Percentiles rank a stretch among this genome's conserved stretches.
These are phyloP conservation scores for Emydura subglobosa DNA, from an alignment of 2,113 vertebrate species.

Conservation along the genomic window DNA sequence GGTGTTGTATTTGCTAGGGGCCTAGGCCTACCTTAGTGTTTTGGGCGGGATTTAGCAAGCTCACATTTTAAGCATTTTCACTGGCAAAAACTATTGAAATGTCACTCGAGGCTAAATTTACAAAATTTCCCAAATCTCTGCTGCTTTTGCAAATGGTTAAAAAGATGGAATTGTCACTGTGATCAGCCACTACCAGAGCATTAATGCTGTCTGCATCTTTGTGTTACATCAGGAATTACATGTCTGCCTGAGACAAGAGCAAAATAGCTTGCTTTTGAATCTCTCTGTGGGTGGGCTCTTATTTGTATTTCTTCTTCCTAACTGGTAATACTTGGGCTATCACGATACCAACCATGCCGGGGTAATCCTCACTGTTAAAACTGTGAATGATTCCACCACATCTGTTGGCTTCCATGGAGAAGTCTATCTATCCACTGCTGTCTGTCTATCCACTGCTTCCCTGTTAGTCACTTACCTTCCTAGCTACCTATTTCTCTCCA, in stretches of 20 bases:
- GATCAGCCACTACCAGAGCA: background rate
- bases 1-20: background rate
- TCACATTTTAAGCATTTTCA: background rate
- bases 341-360: background rate
- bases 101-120: background rate
- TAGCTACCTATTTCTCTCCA: rapidly evolving
- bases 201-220: background rate
- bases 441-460: background rate
- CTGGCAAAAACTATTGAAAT: background rate
- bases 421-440: background rate
- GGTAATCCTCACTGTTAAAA: background rate
- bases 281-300: background rate
- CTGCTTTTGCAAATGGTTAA: background rate
- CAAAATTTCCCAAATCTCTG: background rate
- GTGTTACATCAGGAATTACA: background rate
- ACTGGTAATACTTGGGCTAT: rapidly evolving
- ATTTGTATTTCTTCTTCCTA: background rate
- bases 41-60: background rate
- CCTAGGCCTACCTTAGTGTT: background rate
- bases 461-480: background rate
- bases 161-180: rapidly evolving
- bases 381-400: background rate
- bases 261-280: background rate
- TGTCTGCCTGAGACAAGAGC: background rate
- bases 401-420: background rate